These are phyloP conservation scores for Phyllopteryx taeniolatus DNA, from an alignment of 2,113 vertebrate species.

Conservation along the genomic window DNA sequence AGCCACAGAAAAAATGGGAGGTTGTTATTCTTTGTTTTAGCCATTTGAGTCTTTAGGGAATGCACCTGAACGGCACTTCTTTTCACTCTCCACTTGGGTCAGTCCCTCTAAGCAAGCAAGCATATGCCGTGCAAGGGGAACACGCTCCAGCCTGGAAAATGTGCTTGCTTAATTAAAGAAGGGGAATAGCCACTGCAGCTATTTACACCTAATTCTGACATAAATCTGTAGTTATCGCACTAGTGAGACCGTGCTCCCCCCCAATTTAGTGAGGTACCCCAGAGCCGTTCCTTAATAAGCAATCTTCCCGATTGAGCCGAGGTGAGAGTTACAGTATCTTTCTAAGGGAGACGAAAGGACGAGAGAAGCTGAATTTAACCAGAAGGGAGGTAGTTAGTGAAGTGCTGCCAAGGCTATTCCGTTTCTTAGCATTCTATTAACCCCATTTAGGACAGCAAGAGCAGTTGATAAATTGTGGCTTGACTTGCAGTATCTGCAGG, in stretches of 20 bases:
- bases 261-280: slow-evolving; percentile 59
- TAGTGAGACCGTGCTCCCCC: slow-evolving; percentile 58
- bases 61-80: slow-evolving; percentile 17
- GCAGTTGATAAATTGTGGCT: slow-evolving; percentile 63
- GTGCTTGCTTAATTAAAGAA: slow-evolving; percentile 73
- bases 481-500: slow-evolving; percentile 65
- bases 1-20: not conserved
- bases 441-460: slow-evolving; percentile 50
- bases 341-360: slow-evolving; percentile 34
- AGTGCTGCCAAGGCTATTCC: slow-evolving; percentile 63
- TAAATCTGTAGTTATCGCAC: slow-evolving; percentile 74
- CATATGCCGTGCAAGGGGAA: slow-evolving; percentile 7
- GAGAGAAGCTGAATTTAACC: slow-evolving; percentile 51
- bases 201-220: slow-evolving; percentile 68
- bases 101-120: slow-evolving; percentile 44
- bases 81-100: slow-evolving; percentile 30
- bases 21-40: slow-evolving; percentile 6
- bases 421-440: slow-evolving; percentile 72
- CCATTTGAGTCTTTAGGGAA: slow-evolving; percentile 11
- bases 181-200: slow-evolving; percentile 58
- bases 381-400: slow-evolving; percentile 61
- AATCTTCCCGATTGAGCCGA: slow-evolving; percentile 68
- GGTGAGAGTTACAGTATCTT: slow-evolving; percentile 47
- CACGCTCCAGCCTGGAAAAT: slow-evolving; percentile 41
- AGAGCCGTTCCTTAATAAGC: slow-evolving; percentile 73